phyloP scores from a whole-genome alignment of 2,888 invertebrate species.

The Meloe dianella region DNA sequence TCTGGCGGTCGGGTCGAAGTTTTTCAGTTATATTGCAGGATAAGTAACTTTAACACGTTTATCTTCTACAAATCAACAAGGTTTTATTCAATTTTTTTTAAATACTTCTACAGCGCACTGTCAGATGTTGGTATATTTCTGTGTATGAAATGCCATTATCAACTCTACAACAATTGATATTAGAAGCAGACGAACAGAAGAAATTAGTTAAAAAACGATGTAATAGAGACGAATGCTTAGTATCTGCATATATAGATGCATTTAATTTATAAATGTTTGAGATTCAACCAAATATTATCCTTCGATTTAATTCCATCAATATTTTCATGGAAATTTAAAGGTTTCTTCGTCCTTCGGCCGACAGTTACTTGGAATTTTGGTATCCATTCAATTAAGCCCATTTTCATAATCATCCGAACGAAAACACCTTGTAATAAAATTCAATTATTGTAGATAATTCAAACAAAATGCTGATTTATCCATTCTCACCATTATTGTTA shows the following conservation, averaged over 20 bases:
- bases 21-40: too few species aligned
- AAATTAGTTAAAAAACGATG: not conserved
- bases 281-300: slow-evolving; percentile 4
- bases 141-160: slow-evolving; percentile 49
- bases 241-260: not conserved
- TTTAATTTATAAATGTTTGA: slow-evolving; percentile 4
- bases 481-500: not conserved
- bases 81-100: slow-evolving; percentile 18
- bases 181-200: not conserved
- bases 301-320: not conserved
- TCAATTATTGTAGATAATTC: not conserved
- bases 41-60: slow-evolving; percentile 36
- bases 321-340: not conserved
- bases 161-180: slow-evolving; percentile 47
- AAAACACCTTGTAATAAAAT: not conserved
- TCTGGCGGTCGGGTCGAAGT: too few species aligned
- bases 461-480: not conserved
- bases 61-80: not conserved
- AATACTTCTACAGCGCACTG: slow-evolving; percentile 36
- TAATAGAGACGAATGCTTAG: not conserved
- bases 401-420: not conserved
- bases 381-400: not conserved
- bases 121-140: slow-evolving; percentile 43
- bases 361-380: not conserved
- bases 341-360: not conserved